Evolutionary conservation across 2,888 invertebrate species (phyloP).

Genomic region (Dolomedes plantarius): DNA sequence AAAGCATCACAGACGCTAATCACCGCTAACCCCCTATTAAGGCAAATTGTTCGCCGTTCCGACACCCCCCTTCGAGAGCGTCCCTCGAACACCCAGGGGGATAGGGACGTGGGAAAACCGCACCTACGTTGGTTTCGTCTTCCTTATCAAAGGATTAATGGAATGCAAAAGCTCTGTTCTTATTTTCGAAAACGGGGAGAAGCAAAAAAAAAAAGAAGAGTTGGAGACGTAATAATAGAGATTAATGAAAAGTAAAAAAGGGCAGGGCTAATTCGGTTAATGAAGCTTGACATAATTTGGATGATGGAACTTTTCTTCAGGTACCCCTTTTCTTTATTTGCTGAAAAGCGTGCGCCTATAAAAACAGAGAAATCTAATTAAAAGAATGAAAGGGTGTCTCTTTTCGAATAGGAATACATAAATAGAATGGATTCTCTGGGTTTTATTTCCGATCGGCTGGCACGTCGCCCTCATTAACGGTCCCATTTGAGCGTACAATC

Average conservation of each 20-base stretch:
- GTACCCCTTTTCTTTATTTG: conserved; percentile 49
- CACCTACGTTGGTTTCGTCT: conserved; percentile 24
- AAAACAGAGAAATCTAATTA: conserved; percentile 66
- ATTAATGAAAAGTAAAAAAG: conserved; percentile 57
- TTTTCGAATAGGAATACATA: conserved; percentile 59
- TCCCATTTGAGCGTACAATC: conserved; percentile 50
- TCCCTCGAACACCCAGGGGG: not conserved
- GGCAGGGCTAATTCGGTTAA: conserved; percentile 57
- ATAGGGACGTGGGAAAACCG: conserved; percentile 58
- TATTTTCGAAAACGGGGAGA: conserved; percentile 21
- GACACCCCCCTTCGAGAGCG: not conserved
- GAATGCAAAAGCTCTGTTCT: conserved; percentile 35
- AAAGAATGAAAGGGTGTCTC: conserved; percentile 43
- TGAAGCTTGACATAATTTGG: conserved; percentile 45
- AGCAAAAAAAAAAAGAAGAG: not conserved
- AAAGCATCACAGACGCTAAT: conserved; percentile 53
- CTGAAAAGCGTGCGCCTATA: conserved; percentile 11
- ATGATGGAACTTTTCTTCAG: conserved; percentile 41
- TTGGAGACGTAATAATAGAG: conserved; percentile 34
- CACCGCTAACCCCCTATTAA: conserved; percentile 49
- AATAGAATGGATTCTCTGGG: conserved; percentile 53
- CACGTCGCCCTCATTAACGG: conserved; percentile 57
- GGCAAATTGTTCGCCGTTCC: conserved; percentile 24
- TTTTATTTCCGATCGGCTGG: conserved; percentile 45
- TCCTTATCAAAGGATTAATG: conserved; percentile 20